Evolutionary conservation across 2,113 vertebrate genomes (phyloP).

Genomic region (Fulica atra): DNA sequence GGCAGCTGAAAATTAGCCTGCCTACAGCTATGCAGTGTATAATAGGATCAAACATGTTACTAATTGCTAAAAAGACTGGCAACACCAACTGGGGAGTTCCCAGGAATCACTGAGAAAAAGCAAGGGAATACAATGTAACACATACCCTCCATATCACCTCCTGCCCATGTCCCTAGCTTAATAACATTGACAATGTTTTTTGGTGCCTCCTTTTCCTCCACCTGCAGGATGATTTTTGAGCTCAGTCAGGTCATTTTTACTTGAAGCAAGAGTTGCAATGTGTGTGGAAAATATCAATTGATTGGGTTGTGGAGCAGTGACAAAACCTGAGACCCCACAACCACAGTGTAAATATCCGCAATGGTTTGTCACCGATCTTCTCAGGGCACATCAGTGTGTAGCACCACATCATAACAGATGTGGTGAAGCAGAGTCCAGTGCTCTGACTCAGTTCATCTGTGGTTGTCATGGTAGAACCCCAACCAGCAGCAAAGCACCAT

Average conservation of each 20-base stretch:
- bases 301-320: neutral
- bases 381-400: accelerated
- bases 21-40: neutral
- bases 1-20: constrained; percentile 1
- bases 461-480: too few species aligned
- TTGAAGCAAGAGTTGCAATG: neutral
- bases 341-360: neutral
- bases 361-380: neutral
- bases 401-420: accelerated
- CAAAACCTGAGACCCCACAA: neutral
- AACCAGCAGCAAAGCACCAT: too few species aligned
- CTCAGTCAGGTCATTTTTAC: neutral
- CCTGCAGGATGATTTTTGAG: neutral
- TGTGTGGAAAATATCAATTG: neutral
- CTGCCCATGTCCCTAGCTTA: accelerated
- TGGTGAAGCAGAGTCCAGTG: neutral
- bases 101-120: neutral
- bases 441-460: neutral
- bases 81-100: neutral
- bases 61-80: neutral
- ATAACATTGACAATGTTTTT: neutral
- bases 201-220: neutral
- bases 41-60: neutral
- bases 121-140: neutral
- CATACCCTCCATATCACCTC: accelerated